Evolutionary conservation across 2,113 vertebrate species (phyloP).

Genomic region (Aegithalos caudatus): DNA sequence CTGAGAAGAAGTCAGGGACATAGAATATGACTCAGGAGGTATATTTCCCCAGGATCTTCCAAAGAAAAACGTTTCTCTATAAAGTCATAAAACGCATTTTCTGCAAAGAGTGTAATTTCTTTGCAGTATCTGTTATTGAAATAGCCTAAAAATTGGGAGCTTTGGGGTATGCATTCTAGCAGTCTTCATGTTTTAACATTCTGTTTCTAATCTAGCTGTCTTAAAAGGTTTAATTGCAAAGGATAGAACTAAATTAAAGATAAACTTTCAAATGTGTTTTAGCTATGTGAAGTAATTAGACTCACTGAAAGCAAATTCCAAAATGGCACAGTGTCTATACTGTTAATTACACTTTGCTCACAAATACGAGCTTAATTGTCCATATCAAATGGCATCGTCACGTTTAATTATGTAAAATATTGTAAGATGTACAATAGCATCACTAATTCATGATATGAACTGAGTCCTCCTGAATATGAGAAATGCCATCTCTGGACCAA

Average conservation of each 20-base stretch:
- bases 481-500: neutral
- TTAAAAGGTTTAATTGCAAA: conserved; percentile 24
- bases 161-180: neutral
- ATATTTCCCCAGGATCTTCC: neutral
- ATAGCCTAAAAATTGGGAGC: neutral
- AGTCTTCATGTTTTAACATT: neutral
- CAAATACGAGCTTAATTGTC: conserved; percentile 39
- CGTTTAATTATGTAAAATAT: conserved; percentile 49
- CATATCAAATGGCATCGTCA: conserved; percentile 42
- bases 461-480: neutral
- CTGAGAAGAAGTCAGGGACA: neutral
- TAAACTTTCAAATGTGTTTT: conserved; percentile 11
- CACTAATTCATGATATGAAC: neutral
- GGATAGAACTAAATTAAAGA: conserved; percentile 41
- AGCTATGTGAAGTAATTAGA: neutral
- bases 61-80: neutral
- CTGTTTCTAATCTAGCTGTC: neutral
- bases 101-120: neutral
- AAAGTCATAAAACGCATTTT: neutral
- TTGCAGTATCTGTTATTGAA: neutral
- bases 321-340: neutral
- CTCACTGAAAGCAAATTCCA: conserved; percentile 11
- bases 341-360: conserved; percentile 39
- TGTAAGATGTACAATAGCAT: conserved; percentile 1
- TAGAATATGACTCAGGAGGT: neutral